phyloP scores from a whole-genome alignment of 2,797 vertebrate genomes.

The Tinamus major region DNA sequence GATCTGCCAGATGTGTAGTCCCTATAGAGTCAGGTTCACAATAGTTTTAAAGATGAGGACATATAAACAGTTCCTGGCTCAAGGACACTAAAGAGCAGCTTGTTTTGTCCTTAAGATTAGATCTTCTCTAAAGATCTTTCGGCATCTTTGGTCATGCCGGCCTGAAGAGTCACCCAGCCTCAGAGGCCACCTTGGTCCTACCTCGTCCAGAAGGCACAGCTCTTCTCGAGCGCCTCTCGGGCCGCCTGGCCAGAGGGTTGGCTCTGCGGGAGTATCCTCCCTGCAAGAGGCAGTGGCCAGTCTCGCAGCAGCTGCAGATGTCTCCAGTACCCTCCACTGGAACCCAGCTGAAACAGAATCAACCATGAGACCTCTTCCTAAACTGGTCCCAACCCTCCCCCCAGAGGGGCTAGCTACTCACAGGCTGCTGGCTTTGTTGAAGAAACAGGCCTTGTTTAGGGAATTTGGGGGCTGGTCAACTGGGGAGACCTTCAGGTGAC shows the following conservation, averaged over 20 bases:
- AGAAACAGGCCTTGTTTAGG: slow-evolving; percentile 66
- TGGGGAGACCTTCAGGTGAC: slow-evolving; percentile 41
- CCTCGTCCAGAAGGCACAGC: background rate
- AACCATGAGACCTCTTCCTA: background rate
- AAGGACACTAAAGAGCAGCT: background rate
- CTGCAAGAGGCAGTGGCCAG: background rate
- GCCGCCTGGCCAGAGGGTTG: background rate
- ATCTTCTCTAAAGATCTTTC: background rate
- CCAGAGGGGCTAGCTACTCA: background rate
- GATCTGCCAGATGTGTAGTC: background rate
- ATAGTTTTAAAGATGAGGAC: background rate
- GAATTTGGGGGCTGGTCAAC: slow-evolving; percentile 19
- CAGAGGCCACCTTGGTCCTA: background rate
- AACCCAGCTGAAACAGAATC: slow-evolving; percentile 29
- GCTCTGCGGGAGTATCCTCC: background rate
- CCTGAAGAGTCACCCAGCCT: no score
- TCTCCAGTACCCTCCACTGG: slow-evolving; percentile 59
- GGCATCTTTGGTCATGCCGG: background rate
- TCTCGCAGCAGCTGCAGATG: slow-evolving; percentile 68
- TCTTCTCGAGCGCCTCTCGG: background rate
- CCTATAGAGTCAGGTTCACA: background rate
- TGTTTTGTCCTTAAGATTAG: background rate
- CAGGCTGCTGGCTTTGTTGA: slow-evolving; percentile 27
- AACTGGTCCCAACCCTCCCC: background rate
- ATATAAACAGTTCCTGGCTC: no score